Evolutionary conservation across 1,140 invertebrate genomes (phyloP).

Genomic region (Drosophila persimilis): DNA sequence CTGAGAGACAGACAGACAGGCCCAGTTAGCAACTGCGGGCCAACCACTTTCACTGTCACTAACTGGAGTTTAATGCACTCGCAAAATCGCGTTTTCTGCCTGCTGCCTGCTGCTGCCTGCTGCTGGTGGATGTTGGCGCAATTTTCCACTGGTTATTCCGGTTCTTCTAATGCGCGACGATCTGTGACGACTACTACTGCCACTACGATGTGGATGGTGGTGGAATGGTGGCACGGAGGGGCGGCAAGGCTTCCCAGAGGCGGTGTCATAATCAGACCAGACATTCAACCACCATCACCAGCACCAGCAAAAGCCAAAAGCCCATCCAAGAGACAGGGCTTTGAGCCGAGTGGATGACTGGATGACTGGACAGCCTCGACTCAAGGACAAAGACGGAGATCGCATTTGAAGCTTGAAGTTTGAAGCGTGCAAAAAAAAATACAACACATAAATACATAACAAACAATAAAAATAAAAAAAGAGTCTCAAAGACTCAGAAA

Average conservation of each 20-base stretch:
- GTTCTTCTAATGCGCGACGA: constrained; percentile 68
- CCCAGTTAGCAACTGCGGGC: constrained; percentile 49
- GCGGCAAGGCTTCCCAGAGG: constrained; percentile 43
- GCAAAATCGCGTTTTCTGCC: constrained; percentile 50
- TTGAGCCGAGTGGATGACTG: constrained; percentile 67
- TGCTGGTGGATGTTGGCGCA: constrained; percentile 12
- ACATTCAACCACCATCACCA: not conserved
- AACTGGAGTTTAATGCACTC: constrained; percentile 76
- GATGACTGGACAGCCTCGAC: constrained; percentile 66
- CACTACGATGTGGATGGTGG: not conserved
- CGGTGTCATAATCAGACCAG: constrained; percentile 73
- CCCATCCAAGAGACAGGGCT: constrained; percentile 31
- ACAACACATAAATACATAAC: constrained; percentile 28
- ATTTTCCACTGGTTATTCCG: constrained; percentile 80
- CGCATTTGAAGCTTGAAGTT: constrained; percentile 22
- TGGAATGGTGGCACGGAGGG: constrained; percentile 4
- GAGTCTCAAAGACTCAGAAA: not conserved
- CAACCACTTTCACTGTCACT: constrained; percentile 77
- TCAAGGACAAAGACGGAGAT: constrained; percentile 77
- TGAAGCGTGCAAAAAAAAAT: constrained; percentile 68
- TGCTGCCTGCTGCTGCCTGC: constrained; percentile 2
- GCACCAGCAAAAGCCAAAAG: not conserved
- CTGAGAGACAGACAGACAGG: constrained; percentile 6
- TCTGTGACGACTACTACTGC: constrained; percentile 29
- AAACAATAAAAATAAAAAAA: constrained; percentile 15